Conservation (phyloP, 2,113 vertebrate species). For the Pao palembangensis region DNA sequence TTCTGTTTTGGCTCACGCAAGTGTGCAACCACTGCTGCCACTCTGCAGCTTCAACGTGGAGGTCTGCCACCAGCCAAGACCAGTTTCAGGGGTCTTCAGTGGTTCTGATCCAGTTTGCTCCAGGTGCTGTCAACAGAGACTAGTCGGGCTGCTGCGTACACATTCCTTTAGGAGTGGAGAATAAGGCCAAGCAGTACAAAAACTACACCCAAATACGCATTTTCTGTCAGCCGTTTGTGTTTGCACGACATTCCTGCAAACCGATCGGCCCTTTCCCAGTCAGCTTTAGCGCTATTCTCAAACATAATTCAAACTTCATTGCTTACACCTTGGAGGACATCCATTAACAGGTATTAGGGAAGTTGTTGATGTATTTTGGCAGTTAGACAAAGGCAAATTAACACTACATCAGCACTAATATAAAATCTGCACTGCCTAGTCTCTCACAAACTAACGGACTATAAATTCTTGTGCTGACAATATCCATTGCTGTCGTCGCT, state of each 20-base stretch:
- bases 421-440: constrained; percentile 14
- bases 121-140: neutral
- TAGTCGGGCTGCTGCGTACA: constrained; percentile 6
- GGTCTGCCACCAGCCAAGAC: constrained; percentile 6
- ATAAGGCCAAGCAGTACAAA: constrained; percentile 26
- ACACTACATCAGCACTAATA: constrained; percentile 10
- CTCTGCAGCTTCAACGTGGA: constrained; percentile 4
- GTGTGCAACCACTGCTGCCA: constrained; percentile 37
- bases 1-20: constrained; percentile 41
- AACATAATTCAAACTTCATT: constrained; percentile 13
- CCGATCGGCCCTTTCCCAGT: constrained; percentile 26
- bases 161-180: constrained; percentile 31
- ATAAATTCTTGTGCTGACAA: constrained; percentile 8
- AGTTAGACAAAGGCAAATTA: constrained; percentile 36
- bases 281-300: constrained; percentile 22
- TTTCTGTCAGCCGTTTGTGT: constrained; percentile 15
- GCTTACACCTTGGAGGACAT: neutral
- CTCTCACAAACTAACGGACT: constrained; percentile 12
- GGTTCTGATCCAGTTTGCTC: constrained; percentile 1
- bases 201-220: constrained; percentile 10
- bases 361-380: constrained; percentile 35
- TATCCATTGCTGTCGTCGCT: constrained; percentile 8
- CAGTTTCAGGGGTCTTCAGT: constrained; percentile 23
- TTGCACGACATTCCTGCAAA: constrained; percentile 4
- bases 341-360: constrained; percentile 8